Base-by-base conservation (phyloP, 2,113 vertebrate genomes). In the Nibea albiflora region DNA sequence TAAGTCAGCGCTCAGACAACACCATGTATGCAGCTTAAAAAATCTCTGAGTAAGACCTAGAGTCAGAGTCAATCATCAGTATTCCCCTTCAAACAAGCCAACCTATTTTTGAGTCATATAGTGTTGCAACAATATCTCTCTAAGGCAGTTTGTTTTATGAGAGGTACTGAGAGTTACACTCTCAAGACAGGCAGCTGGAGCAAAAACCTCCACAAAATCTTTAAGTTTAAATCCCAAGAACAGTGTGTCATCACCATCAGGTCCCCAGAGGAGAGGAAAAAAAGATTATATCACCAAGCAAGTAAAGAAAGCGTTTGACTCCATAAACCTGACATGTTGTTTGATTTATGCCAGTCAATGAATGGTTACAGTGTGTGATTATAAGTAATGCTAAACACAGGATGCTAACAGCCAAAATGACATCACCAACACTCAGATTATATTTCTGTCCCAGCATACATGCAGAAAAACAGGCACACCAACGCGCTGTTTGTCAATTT, bases 1-100 rank as follows among this genome's bases (percentile, higher is more conserved):
- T 89, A 83, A 84, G 67, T 3, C 54, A 20, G 50, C 9, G 71
- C 19, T 28, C 5, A 80, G 72, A 86, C 84, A 66, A 68, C 44
- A 58, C 44, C 35, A 39, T 60, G 39, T 20, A 44, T 9, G 1
- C 73, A 49, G 49, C 44, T 22, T 17, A 22, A 26, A 71, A 44
- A 70, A 49, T 5, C 11, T 47, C 39, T 15, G 61, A 47, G 60
- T 83, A 15, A 85, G 26, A 4, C 57, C 0, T 44, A 50, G n/a
- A 42, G n/a, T 70, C 50, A 50, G n/a, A 42, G n/a, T 70, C 22
- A 20, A 58, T 35, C 35, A 19, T 73, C 54, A 39, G 26, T 28
- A 26, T 47, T 78, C 35, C 47, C 50, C 20, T 20, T 65, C 3
- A 26, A 62, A 73, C 14, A 5, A 50, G 65, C n/a, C 1, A 16